Conservation (phyloP, 2,888 invertebrate species). For the Selenia dentaria region DNA sequence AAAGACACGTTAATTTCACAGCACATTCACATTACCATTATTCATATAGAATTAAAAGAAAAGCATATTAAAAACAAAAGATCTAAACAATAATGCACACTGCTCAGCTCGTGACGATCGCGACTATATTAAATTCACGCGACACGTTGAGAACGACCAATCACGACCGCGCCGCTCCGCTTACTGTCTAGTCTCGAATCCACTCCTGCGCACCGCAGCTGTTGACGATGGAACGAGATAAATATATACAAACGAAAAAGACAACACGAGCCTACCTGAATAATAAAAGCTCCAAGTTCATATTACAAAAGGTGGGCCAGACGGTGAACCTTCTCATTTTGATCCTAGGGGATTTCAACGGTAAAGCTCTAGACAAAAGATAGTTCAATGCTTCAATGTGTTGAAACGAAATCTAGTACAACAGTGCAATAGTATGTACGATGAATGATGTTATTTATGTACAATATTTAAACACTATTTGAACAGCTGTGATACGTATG, state of each 20-base stretch:
- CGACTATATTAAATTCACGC: constrained; percentile 68
- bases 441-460: not conserved
- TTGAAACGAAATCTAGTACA: not conserved
- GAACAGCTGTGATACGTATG: constrained; percentile 21
- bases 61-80: constrained; percentile 40
- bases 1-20: constrained; percentile 47
- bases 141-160: constrained; percentile 61
- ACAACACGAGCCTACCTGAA: constrained; percentile 71
- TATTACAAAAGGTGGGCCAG: constrained; percentile 59
- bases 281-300: constrained; percentile 68
- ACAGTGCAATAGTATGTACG: not conserved
- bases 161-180: constrained; percentile 75
- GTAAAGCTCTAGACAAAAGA: constrained; percentile 27
- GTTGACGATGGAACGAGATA: constrained; percentile 60
- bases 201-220: constrained; percentile 73
- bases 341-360: constrained; percentile 43
- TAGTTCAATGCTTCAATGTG: not conserved
- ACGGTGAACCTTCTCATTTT: constrained; percentile 51
- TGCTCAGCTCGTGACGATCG: constrained; percentile 63
- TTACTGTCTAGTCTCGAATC: constrained; percentile 73
- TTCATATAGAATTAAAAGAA: constrained; percentile 30
- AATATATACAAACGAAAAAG: constrained; percentile 43
- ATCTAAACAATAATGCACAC: constrained; percentile 54
- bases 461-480: constrained; percentile 17
- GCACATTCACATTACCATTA: constrained; percentile 46